Evolutionary conservation across 2,888 invertebrate species (phyloP), one percentile per base, ranked within the genome.

Genomic region (Nipponacmea schrenckii): DNA sequence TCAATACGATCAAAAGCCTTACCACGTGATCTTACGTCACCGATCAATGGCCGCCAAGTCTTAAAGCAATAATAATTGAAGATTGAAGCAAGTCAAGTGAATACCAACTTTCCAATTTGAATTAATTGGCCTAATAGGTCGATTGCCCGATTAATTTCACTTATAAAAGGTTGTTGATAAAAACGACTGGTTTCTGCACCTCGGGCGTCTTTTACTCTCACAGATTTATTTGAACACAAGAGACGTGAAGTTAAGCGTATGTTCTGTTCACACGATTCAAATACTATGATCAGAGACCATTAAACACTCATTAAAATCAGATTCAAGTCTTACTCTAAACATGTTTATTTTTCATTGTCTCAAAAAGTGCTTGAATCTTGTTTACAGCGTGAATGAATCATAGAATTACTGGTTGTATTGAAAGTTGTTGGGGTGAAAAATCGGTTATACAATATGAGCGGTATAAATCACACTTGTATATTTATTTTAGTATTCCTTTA

Each of bases 121-220:
- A 69, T 69, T 69, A 69, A 69, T 62, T 63, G 68, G 63, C 62
- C 62, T 69, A 69, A 69, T 69, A 63, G 63, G 68, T 69, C 68
- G 68, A 69, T 69, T 69, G 68, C 62, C 68, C 68, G 63, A 69
- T 69, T 69, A 69, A 69, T 69, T 69, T 69, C 68, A 63, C 46
- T 62, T 63, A 69, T 46, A 62, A 69, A 63, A 44, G 46, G 63
- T 31, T 69, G 44, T 62, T 69, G 62, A 63, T 62, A 27, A 62
- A 62, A 69, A 24, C 56, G 56, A 56, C 56, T 56, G 56, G 56
- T 56, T 56, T 56, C 20, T 20, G 24, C 56, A 56, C 56, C 56
- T 20, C 24, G 20, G 56, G 56, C 56, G 20, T 24, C 24, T 39
- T 39, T 56, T 56, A 24, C 56, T 20, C 24, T 56, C 20, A 56